phyloP scores from a whole-genome alignment of 2,888 invertebrate genomes.

The Parasteatoda lunata region DNA sequence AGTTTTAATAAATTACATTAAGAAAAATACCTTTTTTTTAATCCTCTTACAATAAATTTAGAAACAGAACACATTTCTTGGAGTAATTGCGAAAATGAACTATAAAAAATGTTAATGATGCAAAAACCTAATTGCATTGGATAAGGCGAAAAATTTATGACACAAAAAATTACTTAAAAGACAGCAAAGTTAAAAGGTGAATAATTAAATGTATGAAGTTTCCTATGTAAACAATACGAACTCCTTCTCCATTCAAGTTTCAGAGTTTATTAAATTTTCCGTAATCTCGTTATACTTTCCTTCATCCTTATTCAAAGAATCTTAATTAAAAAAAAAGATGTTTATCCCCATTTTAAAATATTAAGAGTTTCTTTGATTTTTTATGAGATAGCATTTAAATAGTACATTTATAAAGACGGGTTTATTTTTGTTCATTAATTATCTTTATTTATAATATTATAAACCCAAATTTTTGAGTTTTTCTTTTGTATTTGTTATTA shows the following conservation, averaged over 20 bases:
- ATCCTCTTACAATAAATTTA: neutral
- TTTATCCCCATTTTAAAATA: neutral
- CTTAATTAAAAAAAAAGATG: neutral
- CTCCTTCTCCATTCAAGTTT: neutral
- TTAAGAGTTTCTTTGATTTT: too few relatives aligned
- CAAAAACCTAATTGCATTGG: neutral
- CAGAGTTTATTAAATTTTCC: neutral
- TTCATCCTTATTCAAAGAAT: neutral
- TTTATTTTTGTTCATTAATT: too few relatives aligned
- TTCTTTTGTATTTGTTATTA: too few relatives aligned
- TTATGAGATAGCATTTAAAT: too few relatives aligned
- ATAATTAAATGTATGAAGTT: neutral
- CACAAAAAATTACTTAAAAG: neutral
- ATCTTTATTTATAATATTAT: too few relatives aligned
- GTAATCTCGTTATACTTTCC: neutral
- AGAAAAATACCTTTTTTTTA: neutral
- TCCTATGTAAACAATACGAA: neutral
- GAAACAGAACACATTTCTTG: neutral
- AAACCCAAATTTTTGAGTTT: too few relatives aligned
- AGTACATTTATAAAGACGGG: too few relatives aligned
- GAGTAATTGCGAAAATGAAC: neutral
- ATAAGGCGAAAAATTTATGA: neutral
- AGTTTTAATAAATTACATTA: neutral
- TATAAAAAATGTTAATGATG: neutral
- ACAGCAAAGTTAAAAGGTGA: neutral